Evolutionary conservation across 2,888 invertebrate species (phyloP).

Genomic region (Oconnorella tubifera): DNA sequence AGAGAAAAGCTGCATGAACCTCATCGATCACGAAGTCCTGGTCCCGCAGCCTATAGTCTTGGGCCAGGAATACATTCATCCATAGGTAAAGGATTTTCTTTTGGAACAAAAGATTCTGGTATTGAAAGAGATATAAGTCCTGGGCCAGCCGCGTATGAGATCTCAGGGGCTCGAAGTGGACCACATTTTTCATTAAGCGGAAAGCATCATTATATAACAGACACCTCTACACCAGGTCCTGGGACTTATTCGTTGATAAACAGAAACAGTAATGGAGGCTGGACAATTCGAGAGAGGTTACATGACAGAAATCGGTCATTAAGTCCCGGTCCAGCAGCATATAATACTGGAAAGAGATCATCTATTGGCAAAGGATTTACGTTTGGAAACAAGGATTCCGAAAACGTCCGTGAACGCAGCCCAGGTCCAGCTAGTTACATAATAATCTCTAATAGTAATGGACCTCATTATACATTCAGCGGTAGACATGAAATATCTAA

Average conservation of each 20-base stretch:
- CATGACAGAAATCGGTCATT: neutral
- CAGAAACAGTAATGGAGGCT: neutral
- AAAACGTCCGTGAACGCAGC: neutral
- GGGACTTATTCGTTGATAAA: neutral
- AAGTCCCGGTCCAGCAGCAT: slow-evolving; percentile 14
- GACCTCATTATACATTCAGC: neutral
- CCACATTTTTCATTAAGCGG: neutral
- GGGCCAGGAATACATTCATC: slow-evolving; percentile 5
- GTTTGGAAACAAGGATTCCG: neutral
- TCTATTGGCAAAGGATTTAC: neutral
- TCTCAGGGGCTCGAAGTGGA: neutral
- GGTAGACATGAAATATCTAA: neutral
- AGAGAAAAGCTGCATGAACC: neutral
- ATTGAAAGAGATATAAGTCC: neutral
- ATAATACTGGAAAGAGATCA: neutral
- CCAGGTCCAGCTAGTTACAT: slow-evolving; percentile 14
- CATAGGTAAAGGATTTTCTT: slow-evolving; percentile 12
- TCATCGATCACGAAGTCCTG: slow-evolving; percentile 7
- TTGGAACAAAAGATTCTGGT: slow-evolving; percentile 1
- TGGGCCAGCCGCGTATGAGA: slow-evolving; percentile 6
- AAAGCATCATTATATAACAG: neutral
- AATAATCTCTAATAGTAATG: neutral
- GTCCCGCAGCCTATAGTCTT: slow-evolving; percentile 10
- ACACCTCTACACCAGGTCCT: slow-evolving; percentile 9
- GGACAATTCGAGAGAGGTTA: neutral